phyloP scores from a whole-genome alignment of 2,888 invertebrate species.

The Caenorhabditis plicata region DNA sequence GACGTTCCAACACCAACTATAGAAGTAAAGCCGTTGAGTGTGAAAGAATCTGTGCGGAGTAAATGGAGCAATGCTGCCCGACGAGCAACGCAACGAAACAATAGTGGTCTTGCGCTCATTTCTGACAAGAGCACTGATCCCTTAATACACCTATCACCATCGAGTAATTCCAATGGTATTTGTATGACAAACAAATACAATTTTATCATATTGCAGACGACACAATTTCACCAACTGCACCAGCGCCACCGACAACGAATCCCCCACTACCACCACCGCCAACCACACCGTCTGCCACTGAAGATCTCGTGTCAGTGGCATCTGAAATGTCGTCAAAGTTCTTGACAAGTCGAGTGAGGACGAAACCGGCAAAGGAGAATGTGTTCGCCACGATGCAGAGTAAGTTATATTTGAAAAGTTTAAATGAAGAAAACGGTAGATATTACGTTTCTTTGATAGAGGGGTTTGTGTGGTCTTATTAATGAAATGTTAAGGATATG shows the following conservation, averaged over 20 bases:
- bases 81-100: slow-evolving; percentile 24
- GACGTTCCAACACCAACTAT: slow-evolving; percentile 40
- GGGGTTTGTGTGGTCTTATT: too few relatives aligned
- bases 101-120: slow-evolving; percentile 46
- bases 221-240: slow-evolving; percentile 26
- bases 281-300: slow-evolving; percentile 16
- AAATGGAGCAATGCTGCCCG: slow-evolving; percentile 26
- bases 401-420: slow-evolving; percentile 4
- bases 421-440: background rate
- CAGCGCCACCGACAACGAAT: slow-evolving; percentile 17
- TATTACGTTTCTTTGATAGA: background rate
- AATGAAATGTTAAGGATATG: too few relatives aligned
- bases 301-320: slow-evolving; percentile 28
- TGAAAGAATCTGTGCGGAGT: slow-evolving; percentile 24
- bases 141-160: slow-evolving; percentile 45
- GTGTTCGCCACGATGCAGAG: slow-evolving; percentile 38
- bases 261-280: slow-evolving; percentile 18
- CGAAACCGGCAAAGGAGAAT: slow-evolving; percentile 25
- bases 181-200: slow-evolving; percentile 6
- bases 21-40: slow-evolving; percentile 37
- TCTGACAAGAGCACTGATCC: slow-evolving; percentile 59
- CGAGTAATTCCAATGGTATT: slow-evolving; percentile 1
- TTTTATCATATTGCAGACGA: slow-evolving; percentile 11
- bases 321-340: slow-evolving; percentile 32
- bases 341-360: slow-evolving; percentile 24